Evolutionary conservation across 2,113 vertebrate species (phyloP).

Genomic region (Erinaceus europaeus): DNA sequence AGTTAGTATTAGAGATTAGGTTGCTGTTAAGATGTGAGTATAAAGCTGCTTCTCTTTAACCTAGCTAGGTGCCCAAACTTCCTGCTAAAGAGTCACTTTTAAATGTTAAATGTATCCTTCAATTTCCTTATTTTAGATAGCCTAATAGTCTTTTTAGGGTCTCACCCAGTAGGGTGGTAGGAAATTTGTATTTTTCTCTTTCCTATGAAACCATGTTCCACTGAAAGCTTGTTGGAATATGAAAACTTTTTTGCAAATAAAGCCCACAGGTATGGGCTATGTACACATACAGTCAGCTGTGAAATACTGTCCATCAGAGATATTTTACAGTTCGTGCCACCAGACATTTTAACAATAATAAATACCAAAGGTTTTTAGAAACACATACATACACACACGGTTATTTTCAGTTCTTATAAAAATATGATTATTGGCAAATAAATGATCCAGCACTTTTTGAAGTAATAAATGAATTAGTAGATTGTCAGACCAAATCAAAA

Average conservation of each 20-base stretch:
- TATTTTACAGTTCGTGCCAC: not conserved
- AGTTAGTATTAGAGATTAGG: not conserved
- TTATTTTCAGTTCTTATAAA: constrained; percentile 5
- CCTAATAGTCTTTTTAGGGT: constrained; percentile 47
- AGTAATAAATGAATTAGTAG: not conserved
- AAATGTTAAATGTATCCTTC: constrained; percentile 65
- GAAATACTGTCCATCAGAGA: not conserved
- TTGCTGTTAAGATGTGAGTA: constrained; percentile 1
- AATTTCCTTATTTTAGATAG: constrained; percentile 47
- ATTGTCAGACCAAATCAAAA: not conserved
- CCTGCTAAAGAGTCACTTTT: constrained; percentile 48
- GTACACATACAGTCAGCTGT: not conserved
- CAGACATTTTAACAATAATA: constrained; percentile 3
- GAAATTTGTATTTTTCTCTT: constrained; percentile 47
- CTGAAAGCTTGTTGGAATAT: constrained; percentile 47
- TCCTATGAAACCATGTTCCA: constrained; percentile 13
- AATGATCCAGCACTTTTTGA: not conserved
- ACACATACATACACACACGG: not conserved
- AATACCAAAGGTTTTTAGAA: constrained; percentile 22
- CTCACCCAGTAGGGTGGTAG: constrained; percentile 31
- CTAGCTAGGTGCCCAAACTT: constrained; percentile 25
- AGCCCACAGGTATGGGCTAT: not conserved
- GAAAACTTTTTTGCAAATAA: constrained; percentile 61
- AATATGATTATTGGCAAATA: not conserved
- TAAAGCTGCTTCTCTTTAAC: constrained; percentile 27